Percentiles rank a stretch among this genome's conserved stretches.
phyloP scores from a whole-genome alignment of 2,113 vertebrate genomes.

The Cyanoramphus novaezelandiae region DNA sequence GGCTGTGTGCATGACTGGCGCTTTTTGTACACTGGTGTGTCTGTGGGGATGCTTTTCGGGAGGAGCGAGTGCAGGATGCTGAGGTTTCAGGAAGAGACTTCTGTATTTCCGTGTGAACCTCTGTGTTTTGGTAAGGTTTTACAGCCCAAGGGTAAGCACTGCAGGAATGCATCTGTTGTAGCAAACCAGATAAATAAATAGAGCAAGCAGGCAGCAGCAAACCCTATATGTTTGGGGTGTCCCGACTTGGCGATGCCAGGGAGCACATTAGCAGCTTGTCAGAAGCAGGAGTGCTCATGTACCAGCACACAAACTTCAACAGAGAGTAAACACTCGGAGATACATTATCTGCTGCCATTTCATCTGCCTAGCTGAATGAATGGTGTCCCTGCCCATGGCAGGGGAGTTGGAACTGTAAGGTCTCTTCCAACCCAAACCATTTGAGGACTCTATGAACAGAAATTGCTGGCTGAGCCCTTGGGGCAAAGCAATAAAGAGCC shows the following conservation, averaged over 20 bases:
- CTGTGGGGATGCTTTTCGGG: neutral
- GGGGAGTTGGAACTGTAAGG: neutral
- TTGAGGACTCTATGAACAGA: neutral
- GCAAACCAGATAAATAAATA: neutral
- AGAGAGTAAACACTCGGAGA: neutral
- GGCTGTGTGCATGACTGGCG: rapidly evolving
- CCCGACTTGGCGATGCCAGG: neutral
- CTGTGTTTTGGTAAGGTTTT: neutral
- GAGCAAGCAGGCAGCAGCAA: neutral
- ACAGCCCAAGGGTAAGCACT: neutral
- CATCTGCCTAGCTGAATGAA: neutral
- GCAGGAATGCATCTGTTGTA: neutral
- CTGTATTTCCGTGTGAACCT: neutral
- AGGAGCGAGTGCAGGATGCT: neutral
- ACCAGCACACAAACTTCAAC: neutral
- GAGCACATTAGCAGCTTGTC: neutral
- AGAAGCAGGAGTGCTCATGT: neutral
- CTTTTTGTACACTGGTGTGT: neutral
- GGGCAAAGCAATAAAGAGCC: neutral
- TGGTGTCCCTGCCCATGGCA: neutral
- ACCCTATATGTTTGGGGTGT: neutral
- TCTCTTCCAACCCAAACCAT: neutral
- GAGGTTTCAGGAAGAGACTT: neutral
- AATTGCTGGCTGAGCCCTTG: neutral
- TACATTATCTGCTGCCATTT: neutral